A percentile compares a stretch with the other conserved stretches of the same genome.
Conservation (phyloP, 1,140 invertebrate genomes). For the Melitaea cinxia region DNA sequence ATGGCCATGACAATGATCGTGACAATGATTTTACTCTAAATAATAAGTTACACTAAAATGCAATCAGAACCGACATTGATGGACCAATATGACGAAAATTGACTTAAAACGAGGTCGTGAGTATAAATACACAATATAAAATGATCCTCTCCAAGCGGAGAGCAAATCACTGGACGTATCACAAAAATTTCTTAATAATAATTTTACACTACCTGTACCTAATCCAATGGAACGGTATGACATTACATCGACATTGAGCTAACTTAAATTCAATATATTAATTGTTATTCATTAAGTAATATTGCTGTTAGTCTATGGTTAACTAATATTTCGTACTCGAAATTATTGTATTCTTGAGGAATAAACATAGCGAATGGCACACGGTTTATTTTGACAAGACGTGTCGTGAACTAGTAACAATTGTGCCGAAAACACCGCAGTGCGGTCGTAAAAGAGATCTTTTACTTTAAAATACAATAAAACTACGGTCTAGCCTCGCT, state of each 20-base stretch:
- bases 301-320: slow-evolving; percentile 78
- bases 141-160: slow-evolving; percentile 30
- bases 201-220: slow-evolving; percentile 75
- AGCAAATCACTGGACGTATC: slow-evolving; percentile 76
- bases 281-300: slow-evolving; percentile 77
- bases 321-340: slow-evolving; percentile 65
- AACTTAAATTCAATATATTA: slow-evolving; percentile 79
- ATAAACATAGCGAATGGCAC: slow-evolving; percentile 76
- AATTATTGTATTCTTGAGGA: slow-evolving; percentile 68
- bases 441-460: slow-evolving; percentile 55
- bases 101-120: slow-evolving; percentile 26
- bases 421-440: slow-evolving; percentile 54
- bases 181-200: slow-evolving; percentile 72
- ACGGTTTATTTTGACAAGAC: slow-evolving; percentile 75
- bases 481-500: slow-evolving; percentile 70
- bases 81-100: slow-evolving; percentile 24
- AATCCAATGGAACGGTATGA: slow-evolving; percentile 79
- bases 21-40: slow-evolving; percentile 4
- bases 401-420: slow-evolving; percentile 40
- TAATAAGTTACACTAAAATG: slow-evolving; percentile 16
- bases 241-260: slow-evolving; percentile 79
- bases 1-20: not conserved
- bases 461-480: slow-evolving; percentile 57
- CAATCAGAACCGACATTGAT: slow-evolving; percentile 27
- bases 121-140: slow-evolving; percentile 39